Conservation (phyloP, 2,797 vertebrate genomes). For the Danio choprae region DNA sequence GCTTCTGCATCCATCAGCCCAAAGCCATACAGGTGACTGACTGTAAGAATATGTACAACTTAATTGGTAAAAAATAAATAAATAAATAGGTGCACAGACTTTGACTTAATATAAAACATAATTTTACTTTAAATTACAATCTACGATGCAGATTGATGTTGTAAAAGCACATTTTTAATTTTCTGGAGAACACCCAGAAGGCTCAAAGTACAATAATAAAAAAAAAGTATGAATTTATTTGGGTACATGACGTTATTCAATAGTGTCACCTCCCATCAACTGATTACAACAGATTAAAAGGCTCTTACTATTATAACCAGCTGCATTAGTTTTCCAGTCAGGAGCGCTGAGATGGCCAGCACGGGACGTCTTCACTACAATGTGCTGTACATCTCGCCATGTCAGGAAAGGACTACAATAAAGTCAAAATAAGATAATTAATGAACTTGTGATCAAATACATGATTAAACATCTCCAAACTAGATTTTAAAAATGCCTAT, state of each 20-base stretch:
- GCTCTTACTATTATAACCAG: constrained; percentile 93
- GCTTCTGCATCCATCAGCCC: constrained; percentile 99
- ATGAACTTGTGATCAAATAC: background rate
- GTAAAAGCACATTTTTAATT: background rate
- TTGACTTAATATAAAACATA: background rate
- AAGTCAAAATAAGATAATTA: background rate
- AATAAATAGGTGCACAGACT: constrained; percentile 30
- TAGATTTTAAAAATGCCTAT: background rate
- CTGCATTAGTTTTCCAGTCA: constrained; percentile 99
- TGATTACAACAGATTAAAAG: constrained; percentile 11
- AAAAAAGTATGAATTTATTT: background rate
- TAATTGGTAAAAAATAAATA: constrained; percentile 33
- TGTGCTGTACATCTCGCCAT: constrained; percentile 98
- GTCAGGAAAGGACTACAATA: constrained; percentile 87
- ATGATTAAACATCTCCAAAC: background rate
- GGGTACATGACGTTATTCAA: background rate
- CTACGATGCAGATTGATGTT: constrained; percentile 3
- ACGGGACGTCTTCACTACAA: constrained; percentile 96
- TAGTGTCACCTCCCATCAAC: background rate
- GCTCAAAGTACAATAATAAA: background rate
- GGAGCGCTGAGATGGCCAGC: constrained; percentile 95
- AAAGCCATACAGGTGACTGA: constrained; percentile 98
- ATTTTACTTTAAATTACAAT: background rate
- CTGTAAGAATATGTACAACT: constrained; percentile 73
- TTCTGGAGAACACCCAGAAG: no score